Evolutionary conservation across 1,140 invertebrate species (phyloP).

Genomic region (Caenorhabditis briggsae): DNA sequence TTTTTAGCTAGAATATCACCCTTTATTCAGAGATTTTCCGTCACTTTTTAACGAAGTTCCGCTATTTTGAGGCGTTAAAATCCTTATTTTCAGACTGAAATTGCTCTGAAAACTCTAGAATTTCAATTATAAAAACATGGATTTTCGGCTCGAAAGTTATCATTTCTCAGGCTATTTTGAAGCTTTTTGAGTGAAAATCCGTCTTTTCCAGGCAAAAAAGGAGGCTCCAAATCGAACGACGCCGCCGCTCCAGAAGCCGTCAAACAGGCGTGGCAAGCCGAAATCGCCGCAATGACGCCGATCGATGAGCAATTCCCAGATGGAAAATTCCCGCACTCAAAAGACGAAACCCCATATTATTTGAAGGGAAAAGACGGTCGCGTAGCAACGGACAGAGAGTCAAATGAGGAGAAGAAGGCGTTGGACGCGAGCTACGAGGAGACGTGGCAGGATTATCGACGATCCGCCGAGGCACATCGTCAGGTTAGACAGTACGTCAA

Average conservation of each 20-base stretch:
- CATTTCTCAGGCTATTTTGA: too few relatives aligned
- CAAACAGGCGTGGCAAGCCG: conserved; percentile 42
- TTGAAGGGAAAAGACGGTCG: conserved; percentile 70
- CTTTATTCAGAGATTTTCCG: too few relatives aligned
- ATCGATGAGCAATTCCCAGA: conserved; percentile 58
- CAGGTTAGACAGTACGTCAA: conserved; percentile 91
- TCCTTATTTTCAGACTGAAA: too few relatives aligned
- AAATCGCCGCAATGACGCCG: conserved; percentile 57
- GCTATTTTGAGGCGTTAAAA: too few relatives aligned
- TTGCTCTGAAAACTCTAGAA: too few relatives aligned
- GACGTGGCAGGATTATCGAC: conserved; percentile 93
- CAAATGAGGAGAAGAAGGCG: conserved; percentile 89
- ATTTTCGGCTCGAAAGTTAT: too few relatives aligned
- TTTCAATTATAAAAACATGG: too few relatives aligned
- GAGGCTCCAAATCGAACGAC: neutral
- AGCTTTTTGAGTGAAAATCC: too few relatives aligned
- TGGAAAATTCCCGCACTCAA: conserved; percentile 53
- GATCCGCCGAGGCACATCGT: conserved; percentile 96
- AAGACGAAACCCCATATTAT: conserved; percentile 10
- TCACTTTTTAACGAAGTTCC: too few relatives aligned
- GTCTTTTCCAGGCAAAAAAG: neutral
- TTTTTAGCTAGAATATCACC: too few relatives aligned
- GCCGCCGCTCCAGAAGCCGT: neutral
- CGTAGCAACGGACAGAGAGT: conserved; percentile 78
- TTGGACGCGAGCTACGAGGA: conserved; percentile 82